Conservation (phyloP, 2,888 invertebrate species). For the Actias luna region DNA sequence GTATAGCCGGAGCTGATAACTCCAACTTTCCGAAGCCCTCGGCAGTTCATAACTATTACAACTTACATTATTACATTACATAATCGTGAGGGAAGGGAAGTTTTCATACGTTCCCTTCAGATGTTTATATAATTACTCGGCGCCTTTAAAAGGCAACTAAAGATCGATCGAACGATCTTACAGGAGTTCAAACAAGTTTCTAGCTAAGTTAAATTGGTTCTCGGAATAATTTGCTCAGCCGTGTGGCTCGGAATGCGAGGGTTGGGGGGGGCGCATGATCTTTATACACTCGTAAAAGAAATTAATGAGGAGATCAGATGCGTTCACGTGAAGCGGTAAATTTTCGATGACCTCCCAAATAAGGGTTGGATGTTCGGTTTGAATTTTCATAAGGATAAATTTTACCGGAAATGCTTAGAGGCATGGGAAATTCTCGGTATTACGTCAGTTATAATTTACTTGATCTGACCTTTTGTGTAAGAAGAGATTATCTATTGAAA, state of each 20-base stretch:
- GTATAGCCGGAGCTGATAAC: background rate
- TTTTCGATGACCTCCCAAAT: background rate
- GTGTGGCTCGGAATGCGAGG: constrained; percentile 30
- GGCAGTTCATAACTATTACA: background rate
- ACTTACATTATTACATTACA: background rate
- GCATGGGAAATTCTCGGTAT: background rate
- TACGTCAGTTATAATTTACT: background rate
- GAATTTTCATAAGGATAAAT: background rate
- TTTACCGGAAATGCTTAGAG: background rate
- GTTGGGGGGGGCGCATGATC: constrained; percentile 23
- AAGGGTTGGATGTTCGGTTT: background rate
- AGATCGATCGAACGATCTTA: constrained; percentile 46
- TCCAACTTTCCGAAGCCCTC: background rate
- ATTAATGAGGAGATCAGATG: constrained; percentile 28
- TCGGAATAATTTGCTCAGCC: constrained; percentile 44
- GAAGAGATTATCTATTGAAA: background rate
- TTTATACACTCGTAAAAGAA: constrained; percentile 34
- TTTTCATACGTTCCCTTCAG: constrained; percentile 13
- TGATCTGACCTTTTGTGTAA: background rate
- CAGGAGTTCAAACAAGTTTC: constrained; percentile 46
- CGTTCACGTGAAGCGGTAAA: constrained; percentile 4
- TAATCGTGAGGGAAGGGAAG: background rate
- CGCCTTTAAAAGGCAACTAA: constrained; percentile 41
- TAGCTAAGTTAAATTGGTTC: constrained; percentile 56
- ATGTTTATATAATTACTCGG: constrained; percentile 51